phyloP scores from a whole-genome alignment of 2,113 vertebrate species.

The Rhea americana region DNA sequence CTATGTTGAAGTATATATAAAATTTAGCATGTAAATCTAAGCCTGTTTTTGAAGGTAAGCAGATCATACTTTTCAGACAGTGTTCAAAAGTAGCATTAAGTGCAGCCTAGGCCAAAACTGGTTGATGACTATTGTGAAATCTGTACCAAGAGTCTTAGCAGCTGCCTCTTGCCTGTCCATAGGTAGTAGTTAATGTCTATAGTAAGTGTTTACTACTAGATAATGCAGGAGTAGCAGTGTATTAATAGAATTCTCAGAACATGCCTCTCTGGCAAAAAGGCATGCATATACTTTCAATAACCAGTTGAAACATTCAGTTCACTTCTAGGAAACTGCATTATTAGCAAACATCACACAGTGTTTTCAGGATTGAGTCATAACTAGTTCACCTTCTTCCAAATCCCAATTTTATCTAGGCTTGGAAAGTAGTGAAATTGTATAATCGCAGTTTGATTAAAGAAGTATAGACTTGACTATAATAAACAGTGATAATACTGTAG shows the following conservation, averaged over 20 bases:
- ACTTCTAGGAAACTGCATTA: not conserved
- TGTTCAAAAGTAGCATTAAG: not conserved
- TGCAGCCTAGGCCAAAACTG: not conserved
- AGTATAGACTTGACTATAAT: not conserved
- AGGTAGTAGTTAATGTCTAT: not conserved
- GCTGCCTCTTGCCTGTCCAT: not conserved
- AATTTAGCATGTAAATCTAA: not conserved
- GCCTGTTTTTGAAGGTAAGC: not conserved
- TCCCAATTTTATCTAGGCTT: not conserved
- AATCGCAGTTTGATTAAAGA: slow-evolving; percentile 31
- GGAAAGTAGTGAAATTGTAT: slow-evolving; percentile 25
- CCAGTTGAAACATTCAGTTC: not conserved
- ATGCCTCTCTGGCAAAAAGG: not conserved
- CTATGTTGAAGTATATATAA: not conserved
- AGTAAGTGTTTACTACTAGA: not conserved
- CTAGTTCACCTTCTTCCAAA: slow-evolving; percentile 11
- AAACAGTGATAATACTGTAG: slow-evolving; percentile 21
- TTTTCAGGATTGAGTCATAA: slow-evolving; percentile 14
- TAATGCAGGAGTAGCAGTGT: not conserved
- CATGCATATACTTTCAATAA: not conserved
- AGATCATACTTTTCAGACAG: not conserved
- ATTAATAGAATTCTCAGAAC: not conserved
- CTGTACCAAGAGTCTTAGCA: not conserved
- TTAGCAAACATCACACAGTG: not conserved
- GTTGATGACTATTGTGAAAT: not conserved